A percentile compares a stretch with the other conserved stretches of the same genome.
Evolutionary conservation across 2,113 vertebrate species (phyloP).

Genomic region (Tretioscincus oriximinensis): DNA sequence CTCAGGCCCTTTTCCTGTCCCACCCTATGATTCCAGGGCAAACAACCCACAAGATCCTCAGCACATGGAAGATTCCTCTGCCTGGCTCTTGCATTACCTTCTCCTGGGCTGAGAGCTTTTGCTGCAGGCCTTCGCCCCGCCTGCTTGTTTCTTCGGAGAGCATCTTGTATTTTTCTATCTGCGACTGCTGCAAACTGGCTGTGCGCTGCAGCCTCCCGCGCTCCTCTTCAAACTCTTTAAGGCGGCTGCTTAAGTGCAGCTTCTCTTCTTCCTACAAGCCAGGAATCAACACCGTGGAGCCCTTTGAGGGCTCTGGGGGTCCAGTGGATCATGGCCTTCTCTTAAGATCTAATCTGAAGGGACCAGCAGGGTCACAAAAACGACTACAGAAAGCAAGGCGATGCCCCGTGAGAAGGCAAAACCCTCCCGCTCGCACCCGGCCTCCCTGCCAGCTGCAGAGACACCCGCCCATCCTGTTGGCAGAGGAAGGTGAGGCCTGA

Average conservation of each 20-base stretch:
- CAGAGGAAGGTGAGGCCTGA: background rate
- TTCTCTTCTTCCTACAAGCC: slow-evolving; percentile 85
- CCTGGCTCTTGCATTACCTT: slow-evolving; percentile 79
- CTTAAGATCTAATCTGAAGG: too few relatives aligned
- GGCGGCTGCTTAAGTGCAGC: slow-evolving; percentile 70
- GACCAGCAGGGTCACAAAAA: too few relatives aligned
- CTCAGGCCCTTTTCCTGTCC: too few relatives aligned
- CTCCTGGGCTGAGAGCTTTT: slow-evolving; percentile 77
- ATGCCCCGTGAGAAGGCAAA: too few relatives aligned
- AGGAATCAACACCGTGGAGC: slow-evolving; percentile 23
- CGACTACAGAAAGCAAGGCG: too few relatives aligned
- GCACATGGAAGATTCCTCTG: too few relatives aligned
- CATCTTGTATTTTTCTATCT: slow-evolving; percentile 84
- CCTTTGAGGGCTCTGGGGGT: background rate
- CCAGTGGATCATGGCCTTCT: background rate
- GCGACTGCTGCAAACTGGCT: slow-evolving; percentile 77
- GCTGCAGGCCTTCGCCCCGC: slow-evolving; percentile 79
- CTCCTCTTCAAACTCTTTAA: slow-evolving; percentile 84
- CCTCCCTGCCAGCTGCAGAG: too few relatives aligned
- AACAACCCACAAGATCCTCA: too few relatives aligned
- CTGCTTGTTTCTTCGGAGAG: slow-evolving; percentile 81
- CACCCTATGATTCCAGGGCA: too few relatives aligned
- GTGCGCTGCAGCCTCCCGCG: slow-evolving; percentile 77
- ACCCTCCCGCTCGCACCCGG: too few relatives aligned
- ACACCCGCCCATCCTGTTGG: too few relatives aligned